phyloP scores from a whole-genome alignment of 2,797 vertebrate genomes.

The Lutjanus campechanus region DNA sequence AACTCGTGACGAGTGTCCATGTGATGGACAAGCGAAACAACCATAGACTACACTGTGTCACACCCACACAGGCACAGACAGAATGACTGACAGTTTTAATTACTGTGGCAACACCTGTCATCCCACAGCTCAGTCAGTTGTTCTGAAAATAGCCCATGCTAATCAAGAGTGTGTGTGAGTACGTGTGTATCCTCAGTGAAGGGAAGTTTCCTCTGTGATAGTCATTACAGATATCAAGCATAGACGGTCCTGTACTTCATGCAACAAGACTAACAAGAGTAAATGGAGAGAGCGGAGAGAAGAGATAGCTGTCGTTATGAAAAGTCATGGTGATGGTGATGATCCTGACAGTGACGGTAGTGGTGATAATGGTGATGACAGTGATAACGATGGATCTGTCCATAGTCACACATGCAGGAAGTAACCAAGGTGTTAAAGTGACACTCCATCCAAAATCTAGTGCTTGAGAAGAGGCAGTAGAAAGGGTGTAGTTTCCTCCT shows the following conservation, averaged over 20 bases:
- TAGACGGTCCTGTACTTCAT: constrained; percentile 15
- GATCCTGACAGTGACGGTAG: background rate
- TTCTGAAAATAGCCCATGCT: constrained; percentile 50
- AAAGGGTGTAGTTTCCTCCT: too few species aligned
- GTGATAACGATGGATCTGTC: too few species aligned
- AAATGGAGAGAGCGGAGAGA: background rate
- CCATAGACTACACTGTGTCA: background rate
- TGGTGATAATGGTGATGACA: background rate
- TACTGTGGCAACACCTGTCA: constrained; percentile 48
- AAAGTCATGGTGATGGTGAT: background rate
- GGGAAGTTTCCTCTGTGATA: constrained; percentile 14
- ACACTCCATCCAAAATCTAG: too few species aligned
- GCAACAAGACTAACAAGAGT: constrained; percentile 1
- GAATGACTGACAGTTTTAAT: constrained; percentile 61
- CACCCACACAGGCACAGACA: constrained; percentile 26
- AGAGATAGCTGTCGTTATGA: background rate
- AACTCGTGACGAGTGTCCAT: constrained; percentile 14
- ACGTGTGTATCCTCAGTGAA: constrained; percentile 7
- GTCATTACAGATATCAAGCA: constrained; percentile 41
- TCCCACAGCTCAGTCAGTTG: constrained; percentile 38
- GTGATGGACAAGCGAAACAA: constrained; percentile 38
- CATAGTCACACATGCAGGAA: background rate
- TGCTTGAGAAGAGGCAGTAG: too few species aligned
- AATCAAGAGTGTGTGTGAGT: constrained; percentile 14
- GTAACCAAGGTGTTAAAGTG: background rate